Base-by-base conservation (phyloP, 2,797 vertebrate species). In the Hoplostethus mediterraneus region DNA sequence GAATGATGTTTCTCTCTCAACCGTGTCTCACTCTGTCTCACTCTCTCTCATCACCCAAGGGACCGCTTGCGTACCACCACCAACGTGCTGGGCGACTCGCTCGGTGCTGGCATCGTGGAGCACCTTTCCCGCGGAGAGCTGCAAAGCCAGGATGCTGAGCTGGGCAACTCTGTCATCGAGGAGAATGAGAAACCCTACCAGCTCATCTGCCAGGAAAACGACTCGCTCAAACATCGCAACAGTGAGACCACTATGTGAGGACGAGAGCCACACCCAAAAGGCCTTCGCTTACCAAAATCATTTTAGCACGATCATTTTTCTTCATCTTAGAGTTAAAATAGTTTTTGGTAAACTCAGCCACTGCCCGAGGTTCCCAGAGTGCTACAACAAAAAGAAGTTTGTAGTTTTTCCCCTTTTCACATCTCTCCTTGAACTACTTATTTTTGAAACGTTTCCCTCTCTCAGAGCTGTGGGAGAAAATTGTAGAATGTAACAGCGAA, bases 71-170 rank as follows among this genome's bases (percentile, higher is more conserved):
- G 97, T 64, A 99, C 97, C 2, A 97, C 96, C 82, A 97, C 96
- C 63, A 99, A 99, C 0, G 97, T 99, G n/a, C 92, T 99, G 80
- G 98, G 97, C 1, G 98, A 99, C 71, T 98, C 97, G 0, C 89
- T 99, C 1, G 98, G 97, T 9, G 97, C 97, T 0, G 97, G 97
- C 0, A 97, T 99, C 1, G 93, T 99, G 78, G 97, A 98, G 80
- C 96, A 99, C 49, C 94, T 99, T 44, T 98, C 97, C 45, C 95
- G 94, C 4, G 88, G 86, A 1, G 97, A 99, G 87, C 93, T 99
- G 75, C 95, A 96, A 40, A 91, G 84, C 0, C 95, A 95, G 73
- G 96, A 97, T 38, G 91, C 93, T 0, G 96, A 97, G 73, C 92
- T 95, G 10, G 90, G 89, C 79, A 96, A 96, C 89, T 96, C 95